Percentiles rank a stretch among this genome's conserved stretches.
These are phyloP conservation scores for Sebastes baramenuke DNA, from an alignment of 2,797 vertebrate species.

Conservation along the genomic window DNA sequence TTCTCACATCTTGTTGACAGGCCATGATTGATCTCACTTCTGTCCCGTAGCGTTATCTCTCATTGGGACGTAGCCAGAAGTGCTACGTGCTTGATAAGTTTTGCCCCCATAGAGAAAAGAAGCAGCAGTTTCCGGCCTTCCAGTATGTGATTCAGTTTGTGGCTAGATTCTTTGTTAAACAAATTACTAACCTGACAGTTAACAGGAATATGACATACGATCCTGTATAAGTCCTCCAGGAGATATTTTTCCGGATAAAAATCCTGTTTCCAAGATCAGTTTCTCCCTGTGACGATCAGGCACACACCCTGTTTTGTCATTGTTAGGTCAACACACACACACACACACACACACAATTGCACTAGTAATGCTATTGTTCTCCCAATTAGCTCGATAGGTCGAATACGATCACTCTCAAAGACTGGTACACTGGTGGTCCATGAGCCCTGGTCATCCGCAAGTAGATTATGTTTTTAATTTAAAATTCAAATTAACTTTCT, in stretches of 20 bases:
- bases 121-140: slow-evolving; percentile 15
- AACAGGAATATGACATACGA: background rate
- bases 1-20: background rate
- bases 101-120: background rate
- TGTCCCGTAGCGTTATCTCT: slow-evolving; percentile 6
- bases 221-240: background rate
- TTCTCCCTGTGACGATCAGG: background rate
- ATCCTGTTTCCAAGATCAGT: slow-evolving; percentile 2
- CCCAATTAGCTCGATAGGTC: background rate
- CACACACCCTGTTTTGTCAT: background rate
- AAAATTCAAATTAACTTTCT: too few species aligned
- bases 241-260: background rate
- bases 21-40: background rate
- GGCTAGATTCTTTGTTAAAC: background rate
- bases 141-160: slow-evolving; percentile 11
- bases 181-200: slow-evolving; percentile 27
- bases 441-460: too few species aligned
- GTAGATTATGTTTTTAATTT: too few species aligned
- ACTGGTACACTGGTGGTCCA: too few species aligned
- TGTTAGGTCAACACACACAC: background rate
- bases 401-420: too few species aligned
- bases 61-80: background rate
- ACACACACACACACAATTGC: background rate
- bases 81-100: slow-evolving; percentile 1
- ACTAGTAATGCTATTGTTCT: background rate